Conservation (phyloP, 2,113 vertebrate species). For the Choloepus hoffmanni region DNA sequence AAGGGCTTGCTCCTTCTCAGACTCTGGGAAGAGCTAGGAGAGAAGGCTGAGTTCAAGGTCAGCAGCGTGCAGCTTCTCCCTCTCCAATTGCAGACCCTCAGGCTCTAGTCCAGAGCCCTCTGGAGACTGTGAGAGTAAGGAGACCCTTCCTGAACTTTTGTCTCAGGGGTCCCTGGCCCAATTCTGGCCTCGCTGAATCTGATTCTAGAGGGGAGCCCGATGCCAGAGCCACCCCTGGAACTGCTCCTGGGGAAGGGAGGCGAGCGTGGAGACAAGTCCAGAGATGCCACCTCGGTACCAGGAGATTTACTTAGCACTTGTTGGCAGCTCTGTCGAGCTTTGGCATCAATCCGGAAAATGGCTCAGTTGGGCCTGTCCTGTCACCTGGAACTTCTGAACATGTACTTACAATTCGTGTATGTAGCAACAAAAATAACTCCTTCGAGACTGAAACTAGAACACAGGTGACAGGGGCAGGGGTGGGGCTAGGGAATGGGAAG, state of each 20-base stretch:
- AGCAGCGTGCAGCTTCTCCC: not conserved
- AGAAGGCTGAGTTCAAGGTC: not conserved
- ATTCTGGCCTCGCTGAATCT: not conserved
- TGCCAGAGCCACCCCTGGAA: rapidly evolving
- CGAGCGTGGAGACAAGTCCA: not conserved
- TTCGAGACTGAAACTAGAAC: not conserved
- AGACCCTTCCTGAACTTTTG: not conserved
- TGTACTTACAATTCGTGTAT: not conserved
- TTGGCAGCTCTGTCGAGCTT: not conserved
- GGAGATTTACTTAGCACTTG: not conserved
- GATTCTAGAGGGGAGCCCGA: not conserved
- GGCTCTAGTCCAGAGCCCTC: not conserved
- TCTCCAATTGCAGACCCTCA: not conserved
- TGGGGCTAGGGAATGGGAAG: no score
- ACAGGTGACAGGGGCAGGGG: no score
- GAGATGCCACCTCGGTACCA: not conserved
- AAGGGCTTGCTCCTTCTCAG: not conserved
- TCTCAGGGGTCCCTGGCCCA: not conserved
- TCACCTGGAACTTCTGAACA: not conserved
- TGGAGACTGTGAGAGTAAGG: not conserved
- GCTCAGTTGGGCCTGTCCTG: not conserved
- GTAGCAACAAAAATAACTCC: not conserved
- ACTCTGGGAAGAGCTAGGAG: not conserved
- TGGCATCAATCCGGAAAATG: not conserved
- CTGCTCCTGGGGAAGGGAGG: not conserved